Conservation (phyloP, 2,888 invertebrate species). For the Sarcophaga variegata region DNA sequence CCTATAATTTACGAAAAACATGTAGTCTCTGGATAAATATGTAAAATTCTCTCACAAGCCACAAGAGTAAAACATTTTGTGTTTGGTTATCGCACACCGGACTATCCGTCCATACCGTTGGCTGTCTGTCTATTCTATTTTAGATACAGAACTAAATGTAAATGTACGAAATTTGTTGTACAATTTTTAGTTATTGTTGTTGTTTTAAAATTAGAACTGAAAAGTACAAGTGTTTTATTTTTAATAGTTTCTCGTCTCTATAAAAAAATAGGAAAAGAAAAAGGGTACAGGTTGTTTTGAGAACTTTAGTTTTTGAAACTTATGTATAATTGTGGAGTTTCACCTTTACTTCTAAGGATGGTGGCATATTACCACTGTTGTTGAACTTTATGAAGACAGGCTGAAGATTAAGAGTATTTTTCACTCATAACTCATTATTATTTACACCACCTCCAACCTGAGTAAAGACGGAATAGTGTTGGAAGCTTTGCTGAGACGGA, state of each 20-base stretch:
- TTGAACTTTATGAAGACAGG: too few species aligned
- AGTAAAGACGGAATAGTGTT: too few species aligned
- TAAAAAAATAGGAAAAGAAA: background rate
- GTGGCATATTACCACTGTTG: too few species aligned
- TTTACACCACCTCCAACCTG: too few species aligned
- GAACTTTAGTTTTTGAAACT: background rate
- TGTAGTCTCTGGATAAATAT: conserved; percentile 64
- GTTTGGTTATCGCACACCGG: background rate
- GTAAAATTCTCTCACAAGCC: conserved; percentile 46
- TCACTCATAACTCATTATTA: too few species aligned
- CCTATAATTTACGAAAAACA: conserved; percentile 51
- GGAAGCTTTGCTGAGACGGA: too few species aligned
- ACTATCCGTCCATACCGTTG: background rate
- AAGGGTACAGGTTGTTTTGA: background rate
- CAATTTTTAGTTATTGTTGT: conserved; percentile 1
- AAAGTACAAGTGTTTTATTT: conserved; percentile 40
- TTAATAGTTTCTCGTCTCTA: background rate
- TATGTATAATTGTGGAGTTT: too few species aligned
- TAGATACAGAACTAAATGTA: background rate
- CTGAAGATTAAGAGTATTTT: too few species aligned
- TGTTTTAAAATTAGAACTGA: conserved; percentile 22
- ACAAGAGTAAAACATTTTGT: conserved; percentile 2
- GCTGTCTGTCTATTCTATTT: background rate
- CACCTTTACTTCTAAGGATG: too few species aligned
- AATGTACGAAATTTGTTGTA: conserved; percentile 38